Percentiles rank a stretch among this genome's conserved stretches.
Evolutionary conservation across 2,888 invertebrate species (phyloP).

Genomic region (Drosophila anomelani): DNA sequence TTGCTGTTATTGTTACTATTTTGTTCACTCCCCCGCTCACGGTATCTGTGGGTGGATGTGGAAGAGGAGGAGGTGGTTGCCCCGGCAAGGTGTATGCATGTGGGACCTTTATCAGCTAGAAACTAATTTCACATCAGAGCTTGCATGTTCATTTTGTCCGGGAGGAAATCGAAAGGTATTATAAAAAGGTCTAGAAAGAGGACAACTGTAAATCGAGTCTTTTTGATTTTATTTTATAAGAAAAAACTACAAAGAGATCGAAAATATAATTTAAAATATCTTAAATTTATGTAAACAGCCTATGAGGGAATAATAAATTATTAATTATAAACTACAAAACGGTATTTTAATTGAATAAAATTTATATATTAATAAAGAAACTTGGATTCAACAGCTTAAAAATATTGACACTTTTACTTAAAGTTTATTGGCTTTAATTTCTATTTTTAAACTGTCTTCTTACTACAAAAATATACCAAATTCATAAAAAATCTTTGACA

Average conservation of each 20-base stretch:
- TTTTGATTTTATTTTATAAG: neutral
- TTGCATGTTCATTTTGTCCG: constrained; percentile 39
- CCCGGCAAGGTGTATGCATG: constrained; percentile 61
- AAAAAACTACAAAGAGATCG: neutral
- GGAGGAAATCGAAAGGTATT: constrained; percentile 4
- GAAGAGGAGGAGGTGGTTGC: constrained; percentile 4
- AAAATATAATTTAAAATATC: neutral
- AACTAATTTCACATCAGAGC: constrained; percentile 33
- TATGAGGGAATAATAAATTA: neutral
- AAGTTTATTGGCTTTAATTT: neutral
- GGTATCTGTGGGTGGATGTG: neutral
- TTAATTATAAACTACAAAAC: neutral
- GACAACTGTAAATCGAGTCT: neutral
- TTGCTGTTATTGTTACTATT: constrained; percentile 58
- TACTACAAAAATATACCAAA: neutral
- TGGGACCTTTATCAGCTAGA: constrained; percentile 32
- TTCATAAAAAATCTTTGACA: neutral
- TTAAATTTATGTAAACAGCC: neutral
- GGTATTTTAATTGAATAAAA: neutral
- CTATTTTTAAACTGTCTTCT: neutral
- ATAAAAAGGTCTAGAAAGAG: neutral
- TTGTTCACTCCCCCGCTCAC: constrained; percentile 40
- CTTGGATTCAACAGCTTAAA: neutral
- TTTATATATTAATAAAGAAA: neutral
- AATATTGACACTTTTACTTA: no score